Conservation (phyloP, 2,113 vertebrate species). For the Brachionichthys hirsutus region DNA sequence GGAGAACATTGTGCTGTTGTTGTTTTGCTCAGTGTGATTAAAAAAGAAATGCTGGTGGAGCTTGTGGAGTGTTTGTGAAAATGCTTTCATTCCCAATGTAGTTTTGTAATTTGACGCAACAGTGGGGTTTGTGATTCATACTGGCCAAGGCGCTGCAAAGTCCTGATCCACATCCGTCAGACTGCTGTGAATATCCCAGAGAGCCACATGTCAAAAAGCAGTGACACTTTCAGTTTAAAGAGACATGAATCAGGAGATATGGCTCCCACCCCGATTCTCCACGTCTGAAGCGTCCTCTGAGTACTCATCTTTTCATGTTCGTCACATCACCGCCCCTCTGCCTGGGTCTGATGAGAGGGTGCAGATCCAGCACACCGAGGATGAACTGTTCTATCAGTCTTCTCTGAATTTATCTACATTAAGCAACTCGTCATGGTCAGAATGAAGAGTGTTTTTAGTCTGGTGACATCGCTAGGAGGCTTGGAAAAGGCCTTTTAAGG, state of each 20-base stretch:
- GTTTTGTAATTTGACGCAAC: conserved; percentile 2
- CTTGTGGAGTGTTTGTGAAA: no score
- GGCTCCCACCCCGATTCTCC: conserved; percentile 2
- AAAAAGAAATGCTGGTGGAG: no score
- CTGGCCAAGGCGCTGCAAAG: background rate
- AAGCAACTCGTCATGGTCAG: conserved; percentile 5
- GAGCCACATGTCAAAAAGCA: conserved; percentile 31
- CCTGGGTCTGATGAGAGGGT: background rate
- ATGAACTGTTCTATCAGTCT: conserved; percentile 21
- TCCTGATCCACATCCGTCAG: conserved; percentile 15
- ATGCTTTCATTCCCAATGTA: no score
- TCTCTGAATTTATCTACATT: conserved; percentile 29
- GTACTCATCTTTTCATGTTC: conserved; percentile 25
- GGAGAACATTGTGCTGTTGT: no score
- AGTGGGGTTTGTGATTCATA: conserved; percentile 22
- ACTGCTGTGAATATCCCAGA: conserved; percentile 18
- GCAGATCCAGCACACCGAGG: conserved; percentile 5
- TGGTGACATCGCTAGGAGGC: conserved; percentile 32
- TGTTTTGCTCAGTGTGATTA: no score
- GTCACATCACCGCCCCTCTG: background rate
- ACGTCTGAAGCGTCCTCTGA: conserved; percentile 19
- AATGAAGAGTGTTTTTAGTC: conserved; percentile 13
- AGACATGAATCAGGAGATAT: conserved; percentile 30
- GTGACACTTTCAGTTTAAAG: conserved; percentile 22
- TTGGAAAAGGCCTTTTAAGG: background rate